Evolutionary conservation across 2,797 vertebrate genomes (phyloP).

Genomic region (Benthosema pterotum): DNA sequence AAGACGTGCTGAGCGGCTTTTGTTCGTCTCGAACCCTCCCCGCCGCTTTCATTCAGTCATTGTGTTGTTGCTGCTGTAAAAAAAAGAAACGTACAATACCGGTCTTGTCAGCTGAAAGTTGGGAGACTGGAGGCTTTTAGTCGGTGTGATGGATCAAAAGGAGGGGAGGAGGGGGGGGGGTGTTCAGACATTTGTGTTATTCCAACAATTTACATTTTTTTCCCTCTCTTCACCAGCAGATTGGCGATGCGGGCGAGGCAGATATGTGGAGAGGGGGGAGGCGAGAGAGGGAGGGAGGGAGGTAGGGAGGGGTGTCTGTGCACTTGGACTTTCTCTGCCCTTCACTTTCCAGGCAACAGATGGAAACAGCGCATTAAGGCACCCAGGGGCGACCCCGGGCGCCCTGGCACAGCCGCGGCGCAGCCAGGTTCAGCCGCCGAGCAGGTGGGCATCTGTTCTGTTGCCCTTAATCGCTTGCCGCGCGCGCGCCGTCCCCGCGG

Average conservation of each 20-base stretch:
- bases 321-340: constrained; percentile 77
- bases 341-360: constrained; percentile 84
- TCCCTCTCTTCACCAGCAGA: constrained; percentile 28
- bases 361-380: constrained; percentile 83
- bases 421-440: constrained; percentile 78
- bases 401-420: constrained; percentile 74
- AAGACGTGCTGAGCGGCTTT: constrained; percentile 67
- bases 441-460: constrained; percentile 85
- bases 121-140: constrained; percentile 38
- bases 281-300: constrained; percentile 12
- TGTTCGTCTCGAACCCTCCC: constrained; percentile 59
- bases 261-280: constrained; percentile 35
- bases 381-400: constrained; percentile 78
- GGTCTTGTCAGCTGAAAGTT: constrained; percentile 64
- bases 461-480: constrained; percentile 80
- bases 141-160: constrained; percentile 49
- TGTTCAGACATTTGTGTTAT: constrained; percentile 53
- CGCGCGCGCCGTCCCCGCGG: constrained; percentile 74
- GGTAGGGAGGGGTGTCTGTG: constrained; percentile 45
- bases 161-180: too few species aligned
- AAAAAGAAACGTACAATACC: constrained; percentile 66
- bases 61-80: constrained; percentile 68
- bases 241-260: constrained; percentile 41
- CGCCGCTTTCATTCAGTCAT: constrained; percentile 56
- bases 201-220: constrained; percentile 53